Percentiles rank a stretch among this genome's conserved stretches.
phyloP scores from a whole-genome alignment of 2,888 invertebrate genomes.

The Caenorhabditis macrosperma region DNA sequence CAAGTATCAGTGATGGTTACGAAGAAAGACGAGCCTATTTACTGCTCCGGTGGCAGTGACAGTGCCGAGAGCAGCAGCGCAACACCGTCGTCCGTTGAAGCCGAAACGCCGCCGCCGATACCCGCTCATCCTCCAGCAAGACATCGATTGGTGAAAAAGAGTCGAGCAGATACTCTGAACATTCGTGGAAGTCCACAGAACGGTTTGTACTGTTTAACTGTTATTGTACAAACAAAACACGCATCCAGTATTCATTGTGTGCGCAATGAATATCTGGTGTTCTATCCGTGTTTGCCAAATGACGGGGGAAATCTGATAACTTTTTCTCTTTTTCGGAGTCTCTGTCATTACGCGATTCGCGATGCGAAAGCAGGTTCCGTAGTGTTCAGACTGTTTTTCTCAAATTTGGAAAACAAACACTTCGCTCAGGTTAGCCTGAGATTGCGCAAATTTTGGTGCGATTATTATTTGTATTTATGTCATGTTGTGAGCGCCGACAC shows the following conservation, averaged over 20 bases:
- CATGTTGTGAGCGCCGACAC: slow-evolving; percentile 32
- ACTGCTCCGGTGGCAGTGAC: slow-evolving; percentile 51
- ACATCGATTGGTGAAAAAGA: slow-evolving; percentile 58
- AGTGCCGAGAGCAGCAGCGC: slow-evolving; percentile 55
- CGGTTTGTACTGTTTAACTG: slow-evolving; percentile 7
- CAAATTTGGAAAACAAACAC: slow-evolving; percentile 47
- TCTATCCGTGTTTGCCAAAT: slow-evolving; percentile 21
- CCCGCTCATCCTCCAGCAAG: slow-evolving; percentile 60
- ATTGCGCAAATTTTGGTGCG: slow-evolving; percentile 46
- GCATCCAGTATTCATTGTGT: slow-evolving; percentile 5
- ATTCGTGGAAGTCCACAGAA: background rate
- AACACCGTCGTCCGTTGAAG: slow-evolving; percentile 48
- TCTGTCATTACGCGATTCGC: background rate
- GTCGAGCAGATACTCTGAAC: slow-evolving; percentile 33
- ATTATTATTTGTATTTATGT: slow-evolving; percentile 55
- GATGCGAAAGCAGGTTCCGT: slow-evolving; percentile 12
- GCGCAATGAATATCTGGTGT: background rate
- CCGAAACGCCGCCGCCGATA: slow-evolving; percentile 58
- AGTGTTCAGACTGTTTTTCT: slow-evolving; percentile 13
- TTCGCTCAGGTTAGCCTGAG: background rate
- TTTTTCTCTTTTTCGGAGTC: background rate
- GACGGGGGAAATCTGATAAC: slow-evolving; percentile 16
- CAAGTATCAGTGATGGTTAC: slow-evolving; percentile 45
- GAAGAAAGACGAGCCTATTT: slow-evolving; percentile 40
- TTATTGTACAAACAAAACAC: slow-evolving; percentile 5